Evolutionary conservation across 2,888 invertebrate genomes (phyloP), one percentile per base, ranked within the genome.

Genomic region (Crematogaster levior): DNA sequence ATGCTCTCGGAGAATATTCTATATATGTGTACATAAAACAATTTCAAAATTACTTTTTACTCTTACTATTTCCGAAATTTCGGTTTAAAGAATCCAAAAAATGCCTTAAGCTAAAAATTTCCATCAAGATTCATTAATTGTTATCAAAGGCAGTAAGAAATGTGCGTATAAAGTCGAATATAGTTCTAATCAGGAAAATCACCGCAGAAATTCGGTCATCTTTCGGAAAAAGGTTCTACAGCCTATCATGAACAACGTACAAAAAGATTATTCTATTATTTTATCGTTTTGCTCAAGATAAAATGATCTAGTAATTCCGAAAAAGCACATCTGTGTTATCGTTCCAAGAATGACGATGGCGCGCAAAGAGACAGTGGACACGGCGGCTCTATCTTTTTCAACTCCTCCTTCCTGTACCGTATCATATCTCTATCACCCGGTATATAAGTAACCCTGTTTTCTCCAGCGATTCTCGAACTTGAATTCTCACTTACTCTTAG

Each of bases 171-270:
- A 66, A 66, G 43, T 79, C 24, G 56, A 79, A 43, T 77, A 66
- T 51, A 77, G 21, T 66, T 58, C 56, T 46, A 68, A 66, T 79
- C 37, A 58, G n/a, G 82, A 83, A 81, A 70, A 82, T 83, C 79
- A 72, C 63, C 70, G 58, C 72, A 66, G 72, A 88, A 70, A 88
- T 74, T 72, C 77, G 70, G 77, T 68, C 24, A 53, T 48, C 63
- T 56, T 61, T 65, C 80, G 46, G 73, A 73, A 73, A 58, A 53
- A 84, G 37, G 34, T 58, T 82, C 61, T 24, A 27, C n/a, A 37
- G n/a, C 37, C 61, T 81, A 83, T 82, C 34, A 18, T 30, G 34
- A 84, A 66, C 51, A 77, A 24, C 51, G n/a, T 46, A 61, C 63
- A 37, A 79, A 68, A 51, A 56, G 48, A 46, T 51, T 74, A 27